A percentile compares a stretch with the other conserved stretches of the same genome.
Conservation (phyloP, 1,140 invertebrate species). For the Ceratitis capitata region DNA sequence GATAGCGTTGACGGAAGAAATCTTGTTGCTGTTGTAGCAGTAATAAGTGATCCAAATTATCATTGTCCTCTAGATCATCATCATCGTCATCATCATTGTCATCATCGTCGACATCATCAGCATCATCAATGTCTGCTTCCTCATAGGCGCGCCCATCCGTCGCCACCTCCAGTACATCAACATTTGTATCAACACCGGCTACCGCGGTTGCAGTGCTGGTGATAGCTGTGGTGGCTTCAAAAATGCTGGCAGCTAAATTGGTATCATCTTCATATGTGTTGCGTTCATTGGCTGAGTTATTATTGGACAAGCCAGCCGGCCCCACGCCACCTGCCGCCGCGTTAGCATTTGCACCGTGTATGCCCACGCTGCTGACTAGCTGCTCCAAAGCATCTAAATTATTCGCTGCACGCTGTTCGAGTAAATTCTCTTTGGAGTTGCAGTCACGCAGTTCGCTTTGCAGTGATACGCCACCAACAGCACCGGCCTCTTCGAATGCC, state of each 20-base stretch:
- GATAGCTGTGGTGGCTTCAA: neutral
- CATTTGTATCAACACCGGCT: neutral
- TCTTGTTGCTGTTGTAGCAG: constrained; percentile 57
- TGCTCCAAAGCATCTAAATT: constrained; percentile 47
- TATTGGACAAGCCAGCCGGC: neutral
- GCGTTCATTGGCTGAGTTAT: neutral
- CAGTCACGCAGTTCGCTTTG: constrained; percentile 20
- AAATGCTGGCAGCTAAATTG: neutral
- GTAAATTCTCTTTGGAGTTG: constrained; percentile 40
- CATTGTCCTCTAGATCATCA: constrained; percentile 53
- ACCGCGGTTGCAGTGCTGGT: too few species aligned
- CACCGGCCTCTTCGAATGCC: constrained; percentile 30
- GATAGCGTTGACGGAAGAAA: constrained; percentile 28
- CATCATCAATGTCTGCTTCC: constrained; percentile 15
- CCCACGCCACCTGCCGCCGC: neutral
- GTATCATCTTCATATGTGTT: neutral
- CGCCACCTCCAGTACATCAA: constrained; percentile 48
- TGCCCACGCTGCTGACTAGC: constrained; percentile 35
- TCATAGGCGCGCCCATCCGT: neutral
- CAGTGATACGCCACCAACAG: constrained; percentile 34
- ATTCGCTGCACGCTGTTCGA: constrained; percentile 52
- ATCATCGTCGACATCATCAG: neutral
- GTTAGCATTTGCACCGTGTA: neutral
- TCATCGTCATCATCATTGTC: constrained; percentile 36
- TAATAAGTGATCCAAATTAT: constrained; percentile 53